These are phyloP conservation scores for Argopecten irradians DNA, from an alignment of 1,140 invertebrate genomes.

Conservation along the genomic window DNA sequence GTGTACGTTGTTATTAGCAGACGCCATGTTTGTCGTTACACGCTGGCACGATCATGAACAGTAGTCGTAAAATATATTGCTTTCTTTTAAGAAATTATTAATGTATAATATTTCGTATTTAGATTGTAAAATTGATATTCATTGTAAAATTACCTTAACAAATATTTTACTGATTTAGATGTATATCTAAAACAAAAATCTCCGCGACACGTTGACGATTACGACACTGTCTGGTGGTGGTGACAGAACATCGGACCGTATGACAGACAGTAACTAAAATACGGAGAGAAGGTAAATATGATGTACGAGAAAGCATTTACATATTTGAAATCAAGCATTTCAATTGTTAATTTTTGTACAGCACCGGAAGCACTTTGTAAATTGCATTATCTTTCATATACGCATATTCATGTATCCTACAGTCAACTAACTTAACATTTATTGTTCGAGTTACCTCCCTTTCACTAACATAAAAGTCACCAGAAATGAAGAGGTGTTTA, in stretches of 20 bases:
- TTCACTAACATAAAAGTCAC: too few relatives aligned
- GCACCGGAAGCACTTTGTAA: too few relatives aligned
- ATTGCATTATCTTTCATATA: background rate
- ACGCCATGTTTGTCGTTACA: conserved; percentile 49
- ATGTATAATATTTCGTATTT: background rate
- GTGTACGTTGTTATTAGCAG: conserved; percentile 27
- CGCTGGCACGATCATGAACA: conserved; percentile 39
- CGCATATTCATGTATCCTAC: background rate
- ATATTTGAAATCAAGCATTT: background rate
- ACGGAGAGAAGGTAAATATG: background rate
- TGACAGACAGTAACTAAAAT: background rate
- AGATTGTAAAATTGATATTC: background rate
- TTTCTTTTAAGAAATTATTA: background rate
- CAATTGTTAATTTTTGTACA: background rate
- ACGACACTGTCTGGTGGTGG: background rate
- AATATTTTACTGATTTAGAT: background rate
- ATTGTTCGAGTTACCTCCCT: background rate
- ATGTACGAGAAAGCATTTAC: too few relatives aligned
- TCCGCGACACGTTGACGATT: background rate
- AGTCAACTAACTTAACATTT: background rate
- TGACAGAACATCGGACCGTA: background rate
- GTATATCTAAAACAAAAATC: background rate
- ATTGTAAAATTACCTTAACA: background rate
- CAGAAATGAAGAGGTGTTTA: too few relatives aligned
- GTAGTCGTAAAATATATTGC: conserved; percentile 42